Base-by-base conservation (phyloP, 2,888 invertebrate genomes). In the Cephus nigrinus region DNA sequence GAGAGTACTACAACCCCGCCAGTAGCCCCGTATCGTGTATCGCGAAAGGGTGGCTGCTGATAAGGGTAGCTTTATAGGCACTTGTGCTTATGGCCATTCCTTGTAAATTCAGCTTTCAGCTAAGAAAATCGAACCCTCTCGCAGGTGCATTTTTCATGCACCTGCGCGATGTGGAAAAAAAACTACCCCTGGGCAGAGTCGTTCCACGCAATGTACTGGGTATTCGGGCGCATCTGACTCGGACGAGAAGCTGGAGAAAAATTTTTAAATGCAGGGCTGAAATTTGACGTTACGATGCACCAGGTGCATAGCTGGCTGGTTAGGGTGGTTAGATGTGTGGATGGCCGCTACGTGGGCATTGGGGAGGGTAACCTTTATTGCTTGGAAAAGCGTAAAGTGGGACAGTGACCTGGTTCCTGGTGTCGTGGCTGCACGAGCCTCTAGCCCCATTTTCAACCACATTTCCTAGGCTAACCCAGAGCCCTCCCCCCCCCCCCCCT, bases 371-470 rank as follows among this genome's bases (percentile, higher is more conserved):
- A 82, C 85, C 82, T 86, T 87, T 86, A 86, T 87, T 83, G 87
- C 82, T 86, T 80, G 85, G 86, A 85, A 88, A 86, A 87, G 86
- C 84, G 86, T 86, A 89, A 90, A 89, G 86, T 90, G 82, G 89
- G 88, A 88, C 89, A 88, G 86, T 89, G 90, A 85, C 90, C 90
- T 89, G 88, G 87, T 88, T 90, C 86, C 80, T 81, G 87, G 87
- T 89, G 89, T 89, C 89, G 89, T 88, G 89, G 89, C 88, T 88
- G 86, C 88, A 86, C 86, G 85, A 87, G 84, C 84, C 82, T 81
- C 84, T 80, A 80, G 79, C 82, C 80, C 80, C 79, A 78, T 81
- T 81, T 74, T 32, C 74, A 34, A 30, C 74, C 74, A 15, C 35
- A 12, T 71, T 32, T 33, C 71, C 71, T 33, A 31, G 71, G 31